A percentile compares a stretch with the other conserved stretches of the same genome.
These are phyloP conservation scores for Coregonus clupeaformis DNA, from an alignment of 2,113 vertebrate genomes.

Conservation along the genomic window DNA sequence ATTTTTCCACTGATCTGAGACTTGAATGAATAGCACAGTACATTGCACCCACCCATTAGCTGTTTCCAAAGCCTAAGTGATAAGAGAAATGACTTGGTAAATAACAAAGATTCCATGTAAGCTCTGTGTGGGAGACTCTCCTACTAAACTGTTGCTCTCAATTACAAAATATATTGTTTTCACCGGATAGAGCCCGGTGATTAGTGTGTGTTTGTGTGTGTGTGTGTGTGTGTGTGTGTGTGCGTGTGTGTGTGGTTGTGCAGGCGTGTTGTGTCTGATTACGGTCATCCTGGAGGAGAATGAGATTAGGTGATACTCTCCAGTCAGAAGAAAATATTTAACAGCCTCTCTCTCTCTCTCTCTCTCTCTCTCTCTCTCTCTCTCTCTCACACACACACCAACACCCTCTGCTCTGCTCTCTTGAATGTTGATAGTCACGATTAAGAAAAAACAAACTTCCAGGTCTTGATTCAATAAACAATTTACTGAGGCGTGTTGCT, in stretches of 20 bases:
- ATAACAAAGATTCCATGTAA: constrained; percentile 64
- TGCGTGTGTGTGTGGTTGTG: constrained; percentile 5
- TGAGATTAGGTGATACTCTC: constrained; percentile 31
- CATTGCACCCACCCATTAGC: constrained; percentile 66
- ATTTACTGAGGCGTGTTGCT: constrained; percentile 47
- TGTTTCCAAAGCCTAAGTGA: constrained; percentile 71
- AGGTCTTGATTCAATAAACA: constrained; percentile 59
- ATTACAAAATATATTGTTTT: constrained; percentile 74
- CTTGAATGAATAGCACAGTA: constrained; percentile 56
- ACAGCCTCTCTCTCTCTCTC: constrained; percentile 23
- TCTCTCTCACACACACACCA: not conserved
- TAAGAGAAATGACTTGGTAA: constrained; percentile 73
- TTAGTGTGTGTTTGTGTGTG: constrained; percentile 46
- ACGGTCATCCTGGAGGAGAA: constrained; percentile 54
- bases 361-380: no score
- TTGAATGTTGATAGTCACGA: constrained; percentile 18
- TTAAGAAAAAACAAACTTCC: constrained; percentile 36
- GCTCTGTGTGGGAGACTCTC: constrained; percentile 55
- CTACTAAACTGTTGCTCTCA: constrained; percentile 65
- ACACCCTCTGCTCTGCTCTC: constrained; percentile 14
- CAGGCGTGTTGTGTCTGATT: constrained; percentile 25
- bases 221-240: constrained; percentile 19
- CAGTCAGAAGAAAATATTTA: constrained; percentile 18
- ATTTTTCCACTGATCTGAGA: constrained; percentile 44
- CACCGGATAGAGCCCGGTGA: constrained; percentile 61